Conservation (phyloP, 2,888 invertebrate genomes). For the Elegia similella region DNA sequence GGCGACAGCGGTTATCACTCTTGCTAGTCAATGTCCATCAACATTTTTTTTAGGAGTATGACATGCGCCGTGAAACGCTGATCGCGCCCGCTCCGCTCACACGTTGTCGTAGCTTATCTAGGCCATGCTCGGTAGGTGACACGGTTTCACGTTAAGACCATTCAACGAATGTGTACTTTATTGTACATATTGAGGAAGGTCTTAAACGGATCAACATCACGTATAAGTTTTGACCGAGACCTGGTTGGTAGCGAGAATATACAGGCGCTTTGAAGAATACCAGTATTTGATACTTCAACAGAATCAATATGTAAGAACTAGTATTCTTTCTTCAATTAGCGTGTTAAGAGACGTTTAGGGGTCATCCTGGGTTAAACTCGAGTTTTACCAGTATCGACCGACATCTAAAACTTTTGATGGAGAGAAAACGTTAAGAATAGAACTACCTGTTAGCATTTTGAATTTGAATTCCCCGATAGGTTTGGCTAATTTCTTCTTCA, state of each 20-base stretch:
- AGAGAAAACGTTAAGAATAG: slow-evolving; percentile 7
- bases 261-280: not conserved
- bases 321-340: not conserved
- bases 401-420: not conserved
- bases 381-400: not conserved
- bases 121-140: not conserved
- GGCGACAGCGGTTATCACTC: no score
- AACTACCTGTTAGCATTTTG: slow-evolving; percentile 7
- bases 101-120: not conserved
- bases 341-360: not conserved
- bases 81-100: no score
- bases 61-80: no score
- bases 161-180: not conserved
- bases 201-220: not conserved
- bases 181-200: not conserved
- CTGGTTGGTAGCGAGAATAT: not conserved
- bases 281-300: not conserved
- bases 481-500: slow-evolving; percentile 20
- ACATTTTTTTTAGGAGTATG: no score
- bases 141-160: not conserved
- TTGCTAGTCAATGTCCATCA: no score
- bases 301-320: not conserved
- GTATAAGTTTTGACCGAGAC: not conserved
- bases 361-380: not conserved
- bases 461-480: not conserved